Conservation (phyloP, 2,888 invertebrate genomes). For the Dasysyrphus albostriatus region DNA sequence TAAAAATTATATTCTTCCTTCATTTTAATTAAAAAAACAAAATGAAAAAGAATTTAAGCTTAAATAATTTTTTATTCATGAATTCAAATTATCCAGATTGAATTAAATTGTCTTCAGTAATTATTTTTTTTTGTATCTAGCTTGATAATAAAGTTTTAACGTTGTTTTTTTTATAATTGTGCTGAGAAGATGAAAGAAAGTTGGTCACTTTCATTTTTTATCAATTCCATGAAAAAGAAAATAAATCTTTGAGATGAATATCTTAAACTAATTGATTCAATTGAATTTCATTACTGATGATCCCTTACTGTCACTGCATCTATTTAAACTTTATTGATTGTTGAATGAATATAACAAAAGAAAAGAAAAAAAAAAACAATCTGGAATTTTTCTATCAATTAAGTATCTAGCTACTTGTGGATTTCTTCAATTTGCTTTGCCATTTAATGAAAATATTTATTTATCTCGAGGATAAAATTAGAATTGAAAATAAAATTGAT, state of each 20-base stretch:
- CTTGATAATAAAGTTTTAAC: not conserved
- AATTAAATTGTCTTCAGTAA: slow-evolving; percentile 42
- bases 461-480: not conserved
- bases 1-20: not conserved
- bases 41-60: not conserved
- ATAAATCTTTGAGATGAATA: slow-evolving; percentile 9
- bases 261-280: slow-evolving; percentile 64
- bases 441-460: not conserved
- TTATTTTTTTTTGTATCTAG: not conserved
- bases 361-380: no score
- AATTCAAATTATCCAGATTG: slow-evolving; percentile 56
- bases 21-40: not conserved
- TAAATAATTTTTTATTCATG: slow-evolving; percentile 8
- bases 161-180: not conserved
- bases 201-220: not conserved
- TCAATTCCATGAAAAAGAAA: not conserved
- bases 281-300: slow-evolving; percentile 51
- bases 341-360: slow-evolving; percentile 1
- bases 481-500: not conserved
- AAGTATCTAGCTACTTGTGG: not conserved
- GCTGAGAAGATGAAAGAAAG: slow-evolving; percentile 31
- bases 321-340: slow-evolving; percentile 8
- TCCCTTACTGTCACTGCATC: slow-evolving; percentile 5
- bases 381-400: slow-evolving; percentile 37
- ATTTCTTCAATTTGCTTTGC: not conserved